Conservation (phyloP, 1,140 invertebrate species). For the Thaumatotibia leucotreta region DNA sequence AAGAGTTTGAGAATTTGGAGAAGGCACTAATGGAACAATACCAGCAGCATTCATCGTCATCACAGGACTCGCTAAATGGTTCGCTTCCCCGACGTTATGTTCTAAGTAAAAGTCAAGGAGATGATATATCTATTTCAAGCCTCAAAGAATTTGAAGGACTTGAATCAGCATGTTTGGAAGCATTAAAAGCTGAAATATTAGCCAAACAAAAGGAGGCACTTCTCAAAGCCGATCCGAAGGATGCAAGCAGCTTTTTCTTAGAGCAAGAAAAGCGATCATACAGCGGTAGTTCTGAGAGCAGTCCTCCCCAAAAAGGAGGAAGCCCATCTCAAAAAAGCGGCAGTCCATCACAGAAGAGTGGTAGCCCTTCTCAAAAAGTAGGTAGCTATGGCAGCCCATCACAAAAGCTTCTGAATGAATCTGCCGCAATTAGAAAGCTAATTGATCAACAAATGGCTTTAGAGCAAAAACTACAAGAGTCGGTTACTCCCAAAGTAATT, state of each 20-base stretch:
- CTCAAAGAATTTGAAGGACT: conserved; percentile 96
- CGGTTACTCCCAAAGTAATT: conserved; percentile 62
- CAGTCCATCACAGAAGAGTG: conserved; percentile 67
- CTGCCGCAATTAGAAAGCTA: conserved; percentile 65
- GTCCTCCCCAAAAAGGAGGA: conserved; percentile 71
- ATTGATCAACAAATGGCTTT: conserved; percentile 73
- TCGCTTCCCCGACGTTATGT: conserved; percentile 82
- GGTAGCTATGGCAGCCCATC: conserved; percentile 76
- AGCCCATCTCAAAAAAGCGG: conserved; percentile 72
- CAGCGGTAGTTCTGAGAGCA: conserved; percentile 72
- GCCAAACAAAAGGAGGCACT: conserved; percentile 92
- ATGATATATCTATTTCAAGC: conserved; percentile 94
- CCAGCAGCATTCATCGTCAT: conserved; percentile 79
- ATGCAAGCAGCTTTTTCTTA: conserved; percentile 76
- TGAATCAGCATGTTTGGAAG: conserved; percentile 91
- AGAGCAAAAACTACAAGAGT: conserved; percentile 63
- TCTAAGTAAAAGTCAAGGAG: conserved; percentile 85
- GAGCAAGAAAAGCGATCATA: conserved; percentile 74
- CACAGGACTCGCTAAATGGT: conserved; percentile 87
- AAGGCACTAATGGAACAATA: conserved; percentile 82
- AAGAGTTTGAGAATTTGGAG: conserved; percentile 96
- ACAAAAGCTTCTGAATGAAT: conserved; percentile 68
- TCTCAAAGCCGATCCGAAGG: conserved; percentile 79
- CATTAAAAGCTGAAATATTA: conserved; percentile 87
- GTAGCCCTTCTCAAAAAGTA: conserved; percentile 60